Evolutionary conservation across 1,140 invertebrate genomes (phyloP).

Genomic region (Psix sp.): DNA sequence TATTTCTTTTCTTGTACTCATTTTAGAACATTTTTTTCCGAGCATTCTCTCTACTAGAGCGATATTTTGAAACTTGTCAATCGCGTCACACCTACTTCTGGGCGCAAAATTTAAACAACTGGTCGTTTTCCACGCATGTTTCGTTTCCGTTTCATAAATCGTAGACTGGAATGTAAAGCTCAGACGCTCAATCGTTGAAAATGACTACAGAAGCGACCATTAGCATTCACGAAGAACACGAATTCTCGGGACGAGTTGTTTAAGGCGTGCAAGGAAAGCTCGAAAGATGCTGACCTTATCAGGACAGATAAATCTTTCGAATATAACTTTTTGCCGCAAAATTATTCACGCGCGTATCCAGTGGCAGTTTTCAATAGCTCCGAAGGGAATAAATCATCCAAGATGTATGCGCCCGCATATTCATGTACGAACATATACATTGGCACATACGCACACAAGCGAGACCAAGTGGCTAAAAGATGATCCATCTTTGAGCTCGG

Average conservation of each 20-base stretch:
- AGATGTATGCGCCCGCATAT: conserved; percentile 33
- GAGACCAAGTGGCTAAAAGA: conserved; percentile 15
- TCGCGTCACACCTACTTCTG: no score
- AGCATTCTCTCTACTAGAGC: no score
- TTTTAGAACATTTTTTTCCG: no score
- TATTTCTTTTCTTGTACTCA: no score
- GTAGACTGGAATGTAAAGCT: conserved; percentile 1
- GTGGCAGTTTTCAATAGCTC: conserved; percentile 55
- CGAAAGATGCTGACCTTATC: conserved; percentile 44
- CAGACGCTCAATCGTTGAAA: conserved; percentile 9
- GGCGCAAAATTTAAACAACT: neutral
- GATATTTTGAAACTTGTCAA: no score
- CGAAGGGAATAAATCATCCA: conserved; percentile 44
- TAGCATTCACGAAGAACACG: conserved; percentile 6
- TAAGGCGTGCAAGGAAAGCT: conserved; percentile 17
- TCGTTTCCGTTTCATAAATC: conserved; percentile 4
- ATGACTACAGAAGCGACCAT: conserved; percentile 21
- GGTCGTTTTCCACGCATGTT: neutral
- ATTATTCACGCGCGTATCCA: conserved; percentile 56
- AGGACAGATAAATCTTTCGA: conserved; percentile 43
- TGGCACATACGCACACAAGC: conserved; percentile 1
- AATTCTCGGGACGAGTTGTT: conserved; percentile 15
- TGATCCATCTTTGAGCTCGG: conserved; percentile 38
- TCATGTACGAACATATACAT: neutral
- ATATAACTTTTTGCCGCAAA: conserved; percentile 44